Base-by-base conservation (phyloP, 2,113 vertebrate genomes). In the Bothrops jararaca region DNA sequence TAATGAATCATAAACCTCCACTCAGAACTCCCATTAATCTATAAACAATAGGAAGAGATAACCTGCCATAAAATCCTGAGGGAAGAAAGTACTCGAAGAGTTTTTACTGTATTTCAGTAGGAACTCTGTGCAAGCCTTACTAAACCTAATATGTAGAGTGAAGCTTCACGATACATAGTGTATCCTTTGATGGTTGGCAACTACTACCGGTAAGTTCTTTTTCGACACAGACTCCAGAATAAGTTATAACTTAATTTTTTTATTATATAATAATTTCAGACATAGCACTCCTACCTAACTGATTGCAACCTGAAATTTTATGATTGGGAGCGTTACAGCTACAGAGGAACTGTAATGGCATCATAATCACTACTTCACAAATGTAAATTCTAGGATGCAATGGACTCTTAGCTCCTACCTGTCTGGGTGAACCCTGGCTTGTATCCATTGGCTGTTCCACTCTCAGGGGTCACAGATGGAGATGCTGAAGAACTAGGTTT, bases 401-500 rank as follows among this genome's bases (percentile, higher is more conserved):
- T 60, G 95, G 95, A 95, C 94, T 94, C 95, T 89, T 90, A 95
- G 64, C 91, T 91, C 94, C 96, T 97, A 99, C 99, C 99, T 98
- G 99, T 98, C 94, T 98, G 98, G 93, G 98, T 97, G 95, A 98
- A 98, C 74, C 98, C 98, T 96, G 98, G 98, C 95, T 98, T 98
- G 97, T 98, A 99, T 96, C 98, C 98, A 89, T 98, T 99, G 94
- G 98, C 97, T 96, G 98, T 98, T 93, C 98, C 98, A 91, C 98
- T 99, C 96, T 99, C 99, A 94, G 97, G 95, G 96, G 98, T 98
- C 95, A 98, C 93, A 97, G 98, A 98, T 92, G 98, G 97, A 85
- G 99, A 99, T 86, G 98, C 98, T 29, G 98, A 98, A 92, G 98
- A 97, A 96, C 98, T 98, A 92, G 99, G 98, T 95, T 99, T 99